A percentile compares a stretch with the other conserved stretches of the same genome.
These are phyloP conservation scores for Equus quagga DNA, from an alignment of 2,113 vertebrate species.

Conservation along the genomic window DNA sequence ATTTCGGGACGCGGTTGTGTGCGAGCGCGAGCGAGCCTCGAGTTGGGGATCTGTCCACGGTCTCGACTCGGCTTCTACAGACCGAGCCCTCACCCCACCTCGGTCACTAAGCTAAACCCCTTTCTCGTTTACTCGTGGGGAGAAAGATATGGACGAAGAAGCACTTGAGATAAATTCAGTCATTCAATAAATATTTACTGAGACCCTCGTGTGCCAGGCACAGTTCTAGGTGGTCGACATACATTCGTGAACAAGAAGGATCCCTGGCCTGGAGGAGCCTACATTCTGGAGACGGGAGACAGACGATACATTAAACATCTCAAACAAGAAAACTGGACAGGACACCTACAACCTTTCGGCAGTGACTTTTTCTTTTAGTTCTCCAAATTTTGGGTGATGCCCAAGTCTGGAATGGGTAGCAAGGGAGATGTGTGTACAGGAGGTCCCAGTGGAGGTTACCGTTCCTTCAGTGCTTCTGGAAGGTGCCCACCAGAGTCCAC, in stretches of 20 bases:
- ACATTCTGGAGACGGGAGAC: not conserved
- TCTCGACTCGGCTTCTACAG: accelerated
- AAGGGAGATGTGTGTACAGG: not conserved
- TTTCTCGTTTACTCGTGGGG: not conserved
- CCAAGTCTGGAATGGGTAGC: not conserved
- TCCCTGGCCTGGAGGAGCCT: not conserved
- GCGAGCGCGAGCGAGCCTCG: accelerated
- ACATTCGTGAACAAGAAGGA: not conserved
- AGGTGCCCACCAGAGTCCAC: not conserved
- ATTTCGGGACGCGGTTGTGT: accelerated
- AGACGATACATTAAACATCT: not conserved
- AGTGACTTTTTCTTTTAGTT: not conserved
- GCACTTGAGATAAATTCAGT: not conserved
- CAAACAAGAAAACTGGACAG: not conserved
- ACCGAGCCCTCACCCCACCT: too few relatives aligned
- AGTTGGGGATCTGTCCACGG: not conserved
- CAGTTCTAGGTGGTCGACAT: not conserved
- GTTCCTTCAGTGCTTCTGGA: not conserved
- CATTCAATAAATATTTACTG: not conserved
- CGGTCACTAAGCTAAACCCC: not conserved
- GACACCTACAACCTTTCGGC: constrained; percentile 4
- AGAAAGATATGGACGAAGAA: not conserved
- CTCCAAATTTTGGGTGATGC: not conserved
- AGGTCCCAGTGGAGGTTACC: not conserved
- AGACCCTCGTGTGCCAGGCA: not conserved